A percentile compares a stretch with the other conserved stretches of the same genome.
phyloP scores from a whole-genome alignment of 2,113 vertebrate genomes.

The Dicrurus megarhynchus region DNA sequence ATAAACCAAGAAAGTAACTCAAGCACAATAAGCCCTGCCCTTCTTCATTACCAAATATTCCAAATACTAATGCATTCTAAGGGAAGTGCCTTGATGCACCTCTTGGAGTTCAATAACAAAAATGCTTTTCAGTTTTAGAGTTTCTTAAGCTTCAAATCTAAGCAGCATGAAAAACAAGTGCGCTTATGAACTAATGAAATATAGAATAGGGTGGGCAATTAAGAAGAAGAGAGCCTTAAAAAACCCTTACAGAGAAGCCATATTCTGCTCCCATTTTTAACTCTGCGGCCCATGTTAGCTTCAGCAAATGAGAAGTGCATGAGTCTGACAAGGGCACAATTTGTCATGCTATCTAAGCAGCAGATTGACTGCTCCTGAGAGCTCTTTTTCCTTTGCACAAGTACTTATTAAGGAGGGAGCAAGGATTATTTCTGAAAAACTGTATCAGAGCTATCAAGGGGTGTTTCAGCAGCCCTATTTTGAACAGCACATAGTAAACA shows the following conservation, averaged over 20 bases:
- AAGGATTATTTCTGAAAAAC: background rate
- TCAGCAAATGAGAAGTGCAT: background rate
- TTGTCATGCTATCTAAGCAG: background rate
- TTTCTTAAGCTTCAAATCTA: background rate
- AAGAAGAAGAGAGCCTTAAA: background rate
- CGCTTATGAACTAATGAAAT: conserved; percentile 19
- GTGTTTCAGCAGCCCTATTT: background rate
- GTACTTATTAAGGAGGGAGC: background rate
- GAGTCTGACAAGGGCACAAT: background rate
- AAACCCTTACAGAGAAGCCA: background rate
- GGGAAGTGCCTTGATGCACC: background rate
- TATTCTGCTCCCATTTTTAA: background rate
- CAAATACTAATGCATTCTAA: background rate
- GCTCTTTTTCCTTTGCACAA: background rate
- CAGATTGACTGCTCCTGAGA: conserved; percentile 18
- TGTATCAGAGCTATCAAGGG: background rate
- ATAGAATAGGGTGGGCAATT: background rate
- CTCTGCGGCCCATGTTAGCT: background rate
- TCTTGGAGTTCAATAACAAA: background rate
- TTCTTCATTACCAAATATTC: background rate
- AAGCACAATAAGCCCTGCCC: background rate
- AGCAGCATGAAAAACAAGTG: background rate
- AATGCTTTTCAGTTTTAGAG: background rate
- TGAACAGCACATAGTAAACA: background rate
- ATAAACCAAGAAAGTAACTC: background rate